Conservation (phyloP, 2,113 vertebrate species). For the Ceyx cyanopectus region DNA sequence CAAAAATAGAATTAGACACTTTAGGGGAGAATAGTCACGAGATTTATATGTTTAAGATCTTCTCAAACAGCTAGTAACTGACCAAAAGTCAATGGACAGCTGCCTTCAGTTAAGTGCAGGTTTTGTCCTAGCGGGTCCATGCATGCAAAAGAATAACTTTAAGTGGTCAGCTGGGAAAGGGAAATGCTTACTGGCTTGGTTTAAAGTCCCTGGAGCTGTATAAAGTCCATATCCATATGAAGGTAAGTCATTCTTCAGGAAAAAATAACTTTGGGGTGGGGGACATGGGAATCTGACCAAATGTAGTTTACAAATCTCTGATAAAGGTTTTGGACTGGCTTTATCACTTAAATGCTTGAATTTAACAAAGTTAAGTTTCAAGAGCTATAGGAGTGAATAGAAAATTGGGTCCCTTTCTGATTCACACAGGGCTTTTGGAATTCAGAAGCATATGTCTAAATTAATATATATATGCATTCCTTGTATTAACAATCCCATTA, state of each 20-base stretch:
- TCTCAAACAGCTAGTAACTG: background rate
- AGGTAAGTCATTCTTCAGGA: background rate
- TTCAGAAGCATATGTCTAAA: constrained; percentile 63
- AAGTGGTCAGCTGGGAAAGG: background rate
- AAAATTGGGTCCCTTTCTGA: background rate
- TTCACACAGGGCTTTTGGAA: background rate
- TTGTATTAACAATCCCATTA: constrained; percentile 74
- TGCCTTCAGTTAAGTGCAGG: background rate
- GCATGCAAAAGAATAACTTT: background rate
- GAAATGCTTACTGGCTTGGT: background rate
- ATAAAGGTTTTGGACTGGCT: background rate
- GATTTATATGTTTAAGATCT: background rate
- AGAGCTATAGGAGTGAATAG: background rate
- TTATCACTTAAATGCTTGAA: background rate
- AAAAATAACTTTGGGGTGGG: background rate
- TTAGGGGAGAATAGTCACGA: background rate
- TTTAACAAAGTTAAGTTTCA: background rate
- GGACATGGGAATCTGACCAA: background rate
- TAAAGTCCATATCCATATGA: background rate
- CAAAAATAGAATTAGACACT: background rate
- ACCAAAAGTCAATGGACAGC: background rate
- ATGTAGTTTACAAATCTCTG: background rate
- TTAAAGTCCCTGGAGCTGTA: background rate
- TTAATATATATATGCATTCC: constrained; percentile 61
- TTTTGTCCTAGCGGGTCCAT: background rate